These are phyloP conservation scores for Apis laboriosa DNA, from an alignment of 1,140 invertebrate species.

Conservation along the genomic window DNA sequence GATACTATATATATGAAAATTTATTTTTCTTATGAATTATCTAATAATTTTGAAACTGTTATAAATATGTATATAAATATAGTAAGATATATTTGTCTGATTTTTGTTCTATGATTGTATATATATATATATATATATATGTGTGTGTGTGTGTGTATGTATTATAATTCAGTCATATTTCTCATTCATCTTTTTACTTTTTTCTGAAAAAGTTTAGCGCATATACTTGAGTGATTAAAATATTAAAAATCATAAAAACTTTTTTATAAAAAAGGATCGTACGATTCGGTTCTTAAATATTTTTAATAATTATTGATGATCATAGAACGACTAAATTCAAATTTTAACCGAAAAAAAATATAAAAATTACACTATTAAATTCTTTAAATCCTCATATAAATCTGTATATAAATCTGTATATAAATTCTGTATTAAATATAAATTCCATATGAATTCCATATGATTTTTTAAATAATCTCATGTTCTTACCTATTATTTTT, in stretches of 20 bases:
- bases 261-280: background rate
- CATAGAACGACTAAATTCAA: constrained; percentile 1
- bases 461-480: background rate
- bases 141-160: no score
- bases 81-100: background rate
- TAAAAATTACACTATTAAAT: background rate
- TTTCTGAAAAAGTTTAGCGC: background rate
- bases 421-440: no score
- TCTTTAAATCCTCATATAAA: no score
- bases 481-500: background rate
- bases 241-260: constrained; percentile 6
- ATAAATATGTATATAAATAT: background rate
- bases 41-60: background rate
- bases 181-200: background rate
- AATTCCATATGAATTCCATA: background rate
- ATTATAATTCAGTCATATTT: background rate
- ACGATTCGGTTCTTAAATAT: constrained; percentile 17
- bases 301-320: constrained; percentile 34
- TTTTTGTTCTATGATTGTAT: background rate
- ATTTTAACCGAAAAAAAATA: constrained; percentile 37
- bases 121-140: no score
- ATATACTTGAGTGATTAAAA: background rate
- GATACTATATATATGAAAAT: background rate
- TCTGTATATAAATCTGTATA: background rate
- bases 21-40: background rate